Base-by-base conservation (phyloP, 2,888 invertebrate species). In the Horisme vitalbata region DNA sequence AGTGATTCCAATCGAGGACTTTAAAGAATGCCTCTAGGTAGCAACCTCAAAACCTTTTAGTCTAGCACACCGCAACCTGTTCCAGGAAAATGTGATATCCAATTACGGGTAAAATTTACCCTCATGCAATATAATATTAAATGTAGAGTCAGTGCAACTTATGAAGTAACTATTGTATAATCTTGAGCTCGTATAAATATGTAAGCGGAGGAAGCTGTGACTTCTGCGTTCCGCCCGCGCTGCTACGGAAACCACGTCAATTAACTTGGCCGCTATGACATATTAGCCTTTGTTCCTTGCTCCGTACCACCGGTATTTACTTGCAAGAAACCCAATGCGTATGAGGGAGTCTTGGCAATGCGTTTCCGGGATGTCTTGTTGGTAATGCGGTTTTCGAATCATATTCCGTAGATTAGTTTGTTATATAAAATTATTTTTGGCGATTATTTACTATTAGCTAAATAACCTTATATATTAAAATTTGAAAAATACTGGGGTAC, bases 181-280 rank as follows among this genome's bases (percentile, higher is more conserved):
- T 49, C 39, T 32, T 32, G 49, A 37, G 43, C 23, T 15, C 74
- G 62, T 80, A 86, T 86, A 86, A 83, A 86, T 83, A 85, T 84
- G 83, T 83, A 80, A 82, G 73, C 75, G 68, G 61, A 83, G 85
- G 85, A 83, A 87, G 78, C 73, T 74, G 72, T 79, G 83, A 83
- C 83, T 83, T 79, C 78, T 86, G 80, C 82, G 80, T 85, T 83
- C 82, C 83, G 75, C 82, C 51, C 75, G 80, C 79, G 76, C 75
- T 75, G 78, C 75, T 78, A 68, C 88, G 88, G 88, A 88, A 88
- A 82, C 86, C 82, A 79, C 86, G 88, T 88, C 88, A 88, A 88
- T 89, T 89, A 88, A 86, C 83, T 84, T 78, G 77, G 74, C 76
- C 76, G 65, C 81, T 79, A 86, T 88, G 88, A 88, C 88, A 87